Evolutionary conservation across 1,140 invertebrate species (phyloP), one percentile per base, ranked within the genome.

Genomic region (Hestina assimilis): DNA sequence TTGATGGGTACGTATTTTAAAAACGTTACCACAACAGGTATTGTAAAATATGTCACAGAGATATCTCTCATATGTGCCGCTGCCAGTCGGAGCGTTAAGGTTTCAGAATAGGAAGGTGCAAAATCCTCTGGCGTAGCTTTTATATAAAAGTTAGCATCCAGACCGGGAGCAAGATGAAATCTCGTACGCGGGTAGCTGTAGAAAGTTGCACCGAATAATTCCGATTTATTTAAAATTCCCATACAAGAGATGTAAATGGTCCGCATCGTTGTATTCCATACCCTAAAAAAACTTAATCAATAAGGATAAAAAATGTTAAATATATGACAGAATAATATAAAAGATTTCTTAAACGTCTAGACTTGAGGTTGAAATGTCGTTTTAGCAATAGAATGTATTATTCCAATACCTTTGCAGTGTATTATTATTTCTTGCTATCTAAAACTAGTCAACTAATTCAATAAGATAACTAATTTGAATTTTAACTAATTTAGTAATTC

Each of bases 11-110:
- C 26, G 50, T 77, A 77, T 42, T 77, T 83, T 6, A 70, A 43
- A 59, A 83, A 83, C 26, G 64, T 67, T 0, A 75, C 74, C 11
- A 59, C 20, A 11, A 83, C 59, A 0, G 80, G 79, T 23, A 86
- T 66, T 4, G 64, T 42, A 46, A 79, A 79, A 26, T 75, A 75
- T 4, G 67, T 75, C 1, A 71, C 69, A 3, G 79, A 68, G 24
- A 60, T 54, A 42, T 83, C 83, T 29, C 79, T 67, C 35, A 71
- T 70, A 46, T 80, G 63, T 15, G 66, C 63, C 3, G 76, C 67
- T n/a, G 75, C 75, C 15, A 86, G 17, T 47, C 83, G 80, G 8
- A 83, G 45, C 8, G 24, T 61, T 5, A 66, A 53, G 11, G 38
- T 28, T 0, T 73, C 67, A 24, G 14, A 55, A 4, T 68, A 58